phyloP scores from a whole-genome alignment of 2,113 vertebrate genomes.

The Azemiops feae region DNA sequence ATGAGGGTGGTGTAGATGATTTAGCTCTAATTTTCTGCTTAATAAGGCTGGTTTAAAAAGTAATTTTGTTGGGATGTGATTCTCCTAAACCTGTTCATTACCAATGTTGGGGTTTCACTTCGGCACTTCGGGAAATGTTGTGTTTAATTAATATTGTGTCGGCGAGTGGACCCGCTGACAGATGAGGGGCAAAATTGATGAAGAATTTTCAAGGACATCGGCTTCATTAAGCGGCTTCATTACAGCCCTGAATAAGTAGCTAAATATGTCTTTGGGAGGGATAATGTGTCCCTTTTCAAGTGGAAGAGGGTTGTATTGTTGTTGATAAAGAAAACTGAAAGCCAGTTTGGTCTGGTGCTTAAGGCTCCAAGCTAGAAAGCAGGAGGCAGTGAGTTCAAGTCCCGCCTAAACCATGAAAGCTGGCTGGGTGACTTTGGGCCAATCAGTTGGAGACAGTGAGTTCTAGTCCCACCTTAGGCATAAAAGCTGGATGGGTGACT shows the following conservation, averaged over 20 bases:
- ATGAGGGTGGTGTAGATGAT: constrained; percentile 90
- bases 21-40: constrained; percentile 93
- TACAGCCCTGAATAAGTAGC: constrained; percentile 79
- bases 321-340: background rate
- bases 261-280: constrained; percentile 73
- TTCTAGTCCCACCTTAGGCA: too few relatives aligned
- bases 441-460: too few relatives aligned
- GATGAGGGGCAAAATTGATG: constrained; percentile 79
- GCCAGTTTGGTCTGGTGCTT: background rate
- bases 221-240: constrained; percentile 88
- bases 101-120: constrained; percentile 84
- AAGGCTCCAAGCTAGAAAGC: background rate
- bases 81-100: constrained; percentile 90
- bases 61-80: constrained; percentile 85
- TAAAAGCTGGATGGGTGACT: too few relatives aligned
- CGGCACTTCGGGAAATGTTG: constrained; percentile 83
- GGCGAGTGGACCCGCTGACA: constrained; percentile 82
- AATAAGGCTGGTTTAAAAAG: constrained; percentile 92
- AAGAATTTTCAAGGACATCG: constrained; percentile 91
- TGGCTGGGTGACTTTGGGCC: too few relatives aligned
- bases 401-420: too few relatives aligned
- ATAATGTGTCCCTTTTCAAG: constrained; percentile 44
- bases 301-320: background rate
- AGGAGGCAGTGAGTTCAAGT: background rate
- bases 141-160: constrained; percentile 87